Percentiles rank a stretch among this genome's conserved stretches.
phyloP scores from a whole-genome alignment of 2,113 vertebrate genomes.

The Hemibagrus wyckioides region DNA sequence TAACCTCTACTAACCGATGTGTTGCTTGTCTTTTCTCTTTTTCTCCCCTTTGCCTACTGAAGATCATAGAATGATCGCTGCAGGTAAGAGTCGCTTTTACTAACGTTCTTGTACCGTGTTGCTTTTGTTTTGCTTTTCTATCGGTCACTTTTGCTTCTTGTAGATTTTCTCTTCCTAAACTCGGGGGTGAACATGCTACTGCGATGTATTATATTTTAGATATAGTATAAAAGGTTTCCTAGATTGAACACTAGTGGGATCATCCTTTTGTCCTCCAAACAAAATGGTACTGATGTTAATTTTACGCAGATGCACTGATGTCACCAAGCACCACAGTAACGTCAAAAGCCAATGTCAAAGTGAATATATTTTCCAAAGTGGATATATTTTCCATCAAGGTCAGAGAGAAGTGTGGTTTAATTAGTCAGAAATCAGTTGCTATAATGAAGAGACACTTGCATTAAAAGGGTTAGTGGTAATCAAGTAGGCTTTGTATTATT shows the following conservation, averaged over 20 bases:
- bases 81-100: constrained; percentile 77
- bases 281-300: background rate
- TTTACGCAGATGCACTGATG: background rate
- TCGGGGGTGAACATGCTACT: background rate
- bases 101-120: constrained; percentile 5
- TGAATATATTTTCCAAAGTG: background rate
- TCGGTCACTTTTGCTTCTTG: background rate
- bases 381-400: background rate
- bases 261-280: background rate
- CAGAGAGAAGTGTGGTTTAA: background rate
- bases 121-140: constrained; percentile 10
- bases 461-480: background rate
- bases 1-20: constrained; percentile 60
- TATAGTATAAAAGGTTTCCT: background rate
- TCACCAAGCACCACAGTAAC: background rate
- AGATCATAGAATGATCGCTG: constrained; percentile 83
- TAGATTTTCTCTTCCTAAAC: background rate
- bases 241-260: background rate
- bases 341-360: background rate
- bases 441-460: background rate
- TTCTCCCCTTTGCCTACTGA: constrained; percentile 71
- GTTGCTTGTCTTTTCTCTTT: constrained; percentile 54
- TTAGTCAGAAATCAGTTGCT: background rate
- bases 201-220: background rate
- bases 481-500: background rate